phyloP scores from a whole-genome alignment of 2,888 invertebrate species.

The Toxonevra muliebris region DNA sequence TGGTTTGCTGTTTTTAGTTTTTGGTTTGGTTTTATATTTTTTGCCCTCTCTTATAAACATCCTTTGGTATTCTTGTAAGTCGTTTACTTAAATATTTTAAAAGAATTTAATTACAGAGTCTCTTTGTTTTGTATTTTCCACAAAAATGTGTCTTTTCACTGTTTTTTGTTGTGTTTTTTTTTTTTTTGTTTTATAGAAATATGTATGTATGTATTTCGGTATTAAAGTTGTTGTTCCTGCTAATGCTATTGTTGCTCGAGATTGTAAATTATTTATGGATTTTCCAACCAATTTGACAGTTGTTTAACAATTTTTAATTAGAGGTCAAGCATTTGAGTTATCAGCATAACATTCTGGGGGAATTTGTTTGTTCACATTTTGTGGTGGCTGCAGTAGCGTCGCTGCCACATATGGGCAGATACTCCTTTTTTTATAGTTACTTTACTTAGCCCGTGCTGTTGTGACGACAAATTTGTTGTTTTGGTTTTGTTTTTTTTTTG shows the following conservation, averaged over 20 bases:
- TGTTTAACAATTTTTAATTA: constrained; percentile 25
- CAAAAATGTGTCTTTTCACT: constrained; percentile 1
- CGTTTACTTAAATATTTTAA: constrained; percentile 31
- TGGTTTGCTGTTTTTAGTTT: too few species aligned
- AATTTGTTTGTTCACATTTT: too few species aligned
- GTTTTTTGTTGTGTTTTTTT: too few species aligned
- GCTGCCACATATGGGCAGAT: too few species aligned
- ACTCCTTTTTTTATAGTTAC: too few species aligned
- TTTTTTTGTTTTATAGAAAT: constrained; percentile 7
- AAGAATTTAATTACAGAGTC: constrained; percentile 33
- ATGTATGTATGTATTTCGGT: too few species aligned
- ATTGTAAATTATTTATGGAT: constrained; percentile 9
- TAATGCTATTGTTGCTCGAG: constrained; percentile 8
- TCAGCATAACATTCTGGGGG: neutral
- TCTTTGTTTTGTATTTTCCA: neutral
- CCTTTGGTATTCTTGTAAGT: neutral
- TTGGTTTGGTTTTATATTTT: neutral
- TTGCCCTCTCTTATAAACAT: too few species aligned
- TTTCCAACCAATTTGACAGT: constrained; percentile 16
- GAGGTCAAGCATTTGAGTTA: constrained; percentile 22
- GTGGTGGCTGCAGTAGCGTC: too few species aligned
- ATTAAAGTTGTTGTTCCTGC: too few species aligned
- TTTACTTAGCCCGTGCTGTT: too few species aligned
- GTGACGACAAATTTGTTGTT: too few species aligned
- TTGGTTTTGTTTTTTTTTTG: too few species aligned